Conservation (phyloP, 2,113 vertebrate species). For the Phrynosoma platyrhinos region DNA sequence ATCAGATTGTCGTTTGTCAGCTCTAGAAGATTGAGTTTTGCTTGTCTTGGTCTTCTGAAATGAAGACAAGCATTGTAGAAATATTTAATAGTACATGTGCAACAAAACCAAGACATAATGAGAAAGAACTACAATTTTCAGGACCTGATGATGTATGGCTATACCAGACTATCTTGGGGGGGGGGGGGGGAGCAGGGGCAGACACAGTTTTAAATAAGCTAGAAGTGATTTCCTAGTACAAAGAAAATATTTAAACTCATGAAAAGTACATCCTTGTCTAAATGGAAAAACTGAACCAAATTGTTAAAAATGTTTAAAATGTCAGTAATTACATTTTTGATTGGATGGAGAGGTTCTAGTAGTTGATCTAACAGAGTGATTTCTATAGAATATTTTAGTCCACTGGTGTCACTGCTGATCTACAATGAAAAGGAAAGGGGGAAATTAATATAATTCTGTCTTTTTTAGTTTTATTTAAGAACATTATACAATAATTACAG, state of each 20-base stretch:
- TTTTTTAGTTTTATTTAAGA: neutral
- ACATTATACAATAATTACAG: neutral
- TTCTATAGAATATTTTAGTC: too few relatives aligned
- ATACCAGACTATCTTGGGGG: too few relatives aligned
- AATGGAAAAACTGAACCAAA: neutral
- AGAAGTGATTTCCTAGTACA: neutral
- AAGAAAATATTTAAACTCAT: neutral
- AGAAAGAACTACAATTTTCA: too few relatives aligned
- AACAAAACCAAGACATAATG: neutral
- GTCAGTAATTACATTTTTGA: too few relatives aligned
- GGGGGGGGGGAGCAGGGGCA: neutral
- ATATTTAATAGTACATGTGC: neutral
- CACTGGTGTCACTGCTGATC: too few relatives aligned
- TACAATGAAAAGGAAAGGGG: too few relatives aligned
- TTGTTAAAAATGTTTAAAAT: too few relatives aligned
- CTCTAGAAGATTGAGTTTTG: neutral
- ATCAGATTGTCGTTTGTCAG: neutral
- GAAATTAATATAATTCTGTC: too few relatives aligned
- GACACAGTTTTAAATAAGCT: neutral
- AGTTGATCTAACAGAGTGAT: neutral
- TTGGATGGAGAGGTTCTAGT: too few relatives aligned
- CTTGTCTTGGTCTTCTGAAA: neutral
- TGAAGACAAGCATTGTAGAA: neutral
- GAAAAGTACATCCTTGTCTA: neutral
- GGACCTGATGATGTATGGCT: too few relatives aligned